Base-by-base conservation (phyloP, 2,888 invertebrate species). In the Heterodera filipjevi region DNA sequence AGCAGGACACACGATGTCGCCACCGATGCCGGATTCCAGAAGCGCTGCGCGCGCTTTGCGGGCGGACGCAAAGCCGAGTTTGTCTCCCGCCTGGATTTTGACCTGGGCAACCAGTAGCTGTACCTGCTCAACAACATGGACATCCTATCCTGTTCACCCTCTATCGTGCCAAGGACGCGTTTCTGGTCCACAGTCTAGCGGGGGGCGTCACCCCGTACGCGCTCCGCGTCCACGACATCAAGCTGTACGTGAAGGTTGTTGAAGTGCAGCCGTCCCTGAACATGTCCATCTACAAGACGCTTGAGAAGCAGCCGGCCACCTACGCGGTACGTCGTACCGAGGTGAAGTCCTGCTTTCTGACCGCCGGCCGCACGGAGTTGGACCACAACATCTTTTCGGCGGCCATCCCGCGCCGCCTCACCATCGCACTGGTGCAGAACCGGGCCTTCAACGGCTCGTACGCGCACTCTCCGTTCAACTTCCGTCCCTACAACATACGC, bases 401-500 rank as follows among this genome's bases (percentile, higher is more conserved):
- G 33, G 72, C 76, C 22, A 73, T 81, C 19, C 81, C 81, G 1
- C 78, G 81, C 12, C 76, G 81, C 2, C 35, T 81, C 12, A 72
- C 70, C 12, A 33, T 81, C 16, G 81, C 76, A 8, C 46, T 82
- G 8, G 75, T 79, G 16, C 30, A 33, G 16, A 77, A 68, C 30
- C 39, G 68, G 0, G 81, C 81, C 0, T 81, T 64, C 32, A 72
- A 79, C 46, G 81, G 81, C n/a, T 30, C 64, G 64, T 46, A 71
- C 27, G 35, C n/a, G 1, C 66, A 73, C 14, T 66, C 78, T 2
- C 81, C 79, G 8, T 81, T 81, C 71, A 79, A 82, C 39, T 81
- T 81, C 53, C 59, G 80, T n/a, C 79, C 81, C 2, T 81, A 75
- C 49, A 66, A 77, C 14, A 27, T 81, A 2, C 72, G 71, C 2